Percentiles rank a stretch among this genome's conserved stretches.
These are phyloP conservation scores for Capitulum mitella DNA, from an alignment of 2,888 invertebrate genomes.

Conservation along the genomic window DNA sequence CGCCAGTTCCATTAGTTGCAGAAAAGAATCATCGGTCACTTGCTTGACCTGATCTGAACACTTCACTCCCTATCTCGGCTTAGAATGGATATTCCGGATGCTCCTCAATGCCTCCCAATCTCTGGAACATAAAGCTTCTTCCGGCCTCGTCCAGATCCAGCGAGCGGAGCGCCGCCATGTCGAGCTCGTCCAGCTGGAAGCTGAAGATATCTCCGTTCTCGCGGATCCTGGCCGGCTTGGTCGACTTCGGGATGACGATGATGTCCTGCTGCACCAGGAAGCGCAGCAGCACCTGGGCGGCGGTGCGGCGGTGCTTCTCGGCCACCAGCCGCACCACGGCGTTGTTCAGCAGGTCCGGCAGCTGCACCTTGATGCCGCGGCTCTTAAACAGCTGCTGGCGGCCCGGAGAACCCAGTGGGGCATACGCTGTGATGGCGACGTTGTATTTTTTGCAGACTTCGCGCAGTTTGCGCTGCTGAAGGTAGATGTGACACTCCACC, in stretches of 20 bases:
- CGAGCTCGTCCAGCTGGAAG: constrained; percentile 57
- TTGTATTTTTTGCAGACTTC: constrained; percentile 55
- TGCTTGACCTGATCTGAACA: no score
- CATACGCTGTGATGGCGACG: constrained; percentile 50
- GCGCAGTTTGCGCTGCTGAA: constrained; percentile 59
- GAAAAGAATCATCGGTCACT: no score
- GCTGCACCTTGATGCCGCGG: not conserved
- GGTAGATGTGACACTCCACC: constrained; percentile 69
- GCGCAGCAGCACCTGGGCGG: constrained; percentile 40
- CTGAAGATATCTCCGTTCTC: constrained; percentile 52
- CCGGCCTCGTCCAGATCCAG: constrained; percentile 59
- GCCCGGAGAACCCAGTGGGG: constrained; percentile 45
- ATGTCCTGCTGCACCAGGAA: constrained; percentile 43
- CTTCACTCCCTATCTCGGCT: no score
- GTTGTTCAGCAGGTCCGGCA: constrained; percentile 59
- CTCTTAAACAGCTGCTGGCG: constrained; percentile 36
- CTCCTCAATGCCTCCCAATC: constrained; percentile 51
- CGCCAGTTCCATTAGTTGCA: no score
- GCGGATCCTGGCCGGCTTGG: constrained; percentile 40
- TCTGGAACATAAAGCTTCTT: constrained; percentile 62
- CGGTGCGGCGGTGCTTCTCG: constrained; percentile 36
- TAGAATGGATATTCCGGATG: not conserved
- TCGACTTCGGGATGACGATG: constrained; percentile 44
- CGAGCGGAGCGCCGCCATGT: constrained; percentile 54
- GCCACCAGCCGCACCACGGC: constrained; percentile 53